These are phyloP conservation scores for Pseudorectes ferrugineus DNA, from an alignment of 2,113 vertebrate species.

Conservation along the genomic window DNA sequence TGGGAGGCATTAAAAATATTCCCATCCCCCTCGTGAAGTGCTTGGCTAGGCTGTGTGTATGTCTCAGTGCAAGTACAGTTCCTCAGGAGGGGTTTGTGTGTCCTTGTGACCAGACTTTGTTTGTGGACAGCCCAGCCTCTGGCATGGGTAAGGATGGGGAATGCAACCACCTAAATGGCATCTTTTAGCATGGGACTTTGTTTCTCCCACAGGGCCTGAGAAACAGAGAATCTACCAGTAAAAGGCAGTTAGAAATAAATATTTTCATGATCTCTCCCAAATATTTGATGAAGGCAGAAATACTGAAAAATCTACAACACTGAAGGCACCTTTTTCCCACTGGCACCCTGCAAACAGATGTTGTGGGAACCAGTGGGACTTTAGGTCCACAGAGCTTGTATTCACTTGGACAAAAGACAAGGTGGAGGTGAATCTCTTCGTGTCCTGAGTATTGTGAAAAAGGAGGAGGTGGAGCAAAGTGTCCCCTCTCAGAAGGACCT, in stretches of 20 bases:
- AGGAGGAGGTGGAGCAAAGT: background rate
- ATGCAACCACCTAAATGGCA: background rate
- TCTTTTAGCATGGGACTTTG: background rate
- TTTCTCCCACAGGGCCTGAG: background rate
- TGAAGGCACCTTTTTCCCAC: background rate
- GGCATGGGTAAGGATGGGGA: background rate
- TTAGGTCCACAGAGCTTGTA: background rate
- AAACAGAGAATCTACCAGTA: background rate
- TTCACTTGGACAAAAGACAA: background rate
- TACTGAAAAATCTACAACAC: background rate
- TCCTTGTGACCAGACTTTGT: background rate
- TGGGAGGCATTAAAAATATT: background rate
- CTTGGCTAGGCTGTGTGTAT: background rate
- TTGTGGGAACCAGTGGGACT: background rate
- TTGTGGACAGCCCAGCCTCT: background rate
- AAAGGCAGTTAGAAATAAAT: background rate
- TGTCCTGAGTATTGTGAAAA: background rate
- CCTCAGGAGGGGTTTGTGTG: background rate
- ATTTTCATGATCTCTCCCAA: background rate
- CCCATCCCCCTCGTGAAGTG: fast-evolving
- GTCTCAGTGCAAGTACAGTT: background rate
- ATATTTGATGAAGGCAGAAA: background rate
- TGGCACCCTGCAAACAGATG: background rate
- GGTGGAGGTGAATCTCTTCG: background rate
- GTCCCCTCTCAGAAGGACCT: background rate